These are phyloP conservation scores for Zingel zingel DNA, from an alignment of 2,113 vertebrate genomes.

Conservation along the genomic window DNA sequence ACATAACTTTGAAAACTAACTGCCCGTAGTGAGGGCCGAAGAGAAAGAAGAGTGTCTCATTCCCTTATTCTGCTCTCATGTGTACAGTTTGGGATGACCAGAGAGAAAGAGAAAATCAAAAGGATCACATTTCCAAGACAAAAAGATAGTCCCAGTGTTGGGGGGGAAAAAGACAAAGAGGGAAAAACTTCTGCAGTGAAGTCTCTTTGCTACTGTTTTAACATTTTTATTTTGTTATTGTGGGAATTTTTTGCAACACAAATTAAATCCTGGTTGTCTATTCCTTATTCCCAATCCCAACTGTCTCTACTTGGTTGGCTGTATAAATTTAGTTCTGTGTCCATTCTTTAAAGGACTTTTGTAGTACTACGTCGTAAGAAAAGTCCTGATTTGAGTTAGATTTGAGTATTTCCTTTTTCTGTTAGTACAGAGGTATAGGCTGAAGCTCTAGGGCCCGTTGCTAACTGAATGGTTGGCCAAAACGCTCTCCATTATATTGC, in stretches of 20 bases:
- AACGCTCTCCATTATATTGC: not conserved
- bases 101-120: not conserved
- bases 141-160: not conserved
- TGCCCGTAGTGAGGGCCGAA: not conserved
- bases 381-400: not conserved
- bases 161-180: not conserved
- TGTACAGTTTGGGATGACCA: not conserved
- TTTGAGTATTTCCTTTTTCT: not conserved
- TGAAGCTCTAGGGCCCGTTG: not conserved
- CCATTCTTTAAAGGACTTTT: not conserved
- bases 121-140: not conserved
- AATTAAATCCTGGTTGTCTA: not conserved
- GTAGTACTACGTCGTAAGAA: not conserved
- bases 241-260: not conserved
- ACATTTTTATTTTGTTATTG: not conserved
- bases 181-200: not conserved
- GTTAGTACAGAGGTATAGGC: not conserved
- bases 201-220: not conserved
- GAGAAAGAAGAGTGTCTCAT: not conserved
- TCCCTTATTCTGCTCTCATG: not conserved
- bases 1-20: conserved; percentile 50
- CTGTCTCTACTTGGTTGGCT: not conserved
- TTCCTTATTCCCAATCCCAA: not conserved
- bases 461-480: not conserved
- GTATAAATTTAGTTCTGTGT: not conserved